These are phyloP conservation scores for Lagodon rhomboides DNA, from an alignment of 2,797 vertebrate species.

Conservation along the genomic window DNA sequence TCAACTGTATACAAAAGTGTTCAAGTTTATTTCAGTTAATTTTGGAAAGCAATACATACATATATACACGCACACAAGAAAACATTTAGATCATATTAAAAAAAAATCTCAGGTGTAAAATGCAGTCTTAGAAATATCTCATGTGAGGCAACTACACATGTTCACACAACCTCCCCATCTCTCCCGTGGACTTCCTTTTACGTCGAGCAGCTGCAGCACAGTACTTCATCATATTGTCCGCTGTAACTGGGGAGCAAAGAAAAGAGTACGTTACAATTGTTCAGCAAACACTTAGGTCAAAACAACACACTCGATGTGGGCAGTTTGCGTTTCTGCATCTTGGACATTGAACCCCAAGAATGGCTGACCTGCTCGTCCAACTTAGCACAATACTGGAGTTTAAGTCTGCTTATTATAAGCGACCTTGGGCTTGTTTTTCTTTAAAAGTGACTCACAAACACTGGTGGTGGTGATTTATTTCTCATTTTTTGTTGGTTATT, in stretches of 20 bases:
- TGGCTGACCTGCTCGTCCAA: background rate
- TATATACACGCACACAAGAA: constrained; percentile 49
- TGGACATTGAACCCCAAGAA: background rate
- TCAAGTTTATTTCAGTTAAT: constrained; percentile 83
- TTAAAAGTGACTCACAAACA: no score
- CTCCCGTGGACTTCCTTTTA: constrained; percentile 56
- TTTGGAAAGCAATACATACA: constrained; percentile 60
- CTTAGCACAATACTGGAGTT: no score
- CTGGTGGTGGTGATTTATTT: no score
- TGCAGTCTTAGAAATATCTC: constrained; percentile 58
- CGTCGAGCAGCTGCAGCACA: constrained; percentile 84
- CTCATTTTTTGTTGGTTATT: no score
- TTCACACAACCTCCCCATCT: constrained; percentile 33
- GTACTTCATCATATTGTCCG: constrained; percentile 83
- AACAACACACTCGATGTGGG: no score
- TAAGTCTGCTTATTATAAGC: no score
- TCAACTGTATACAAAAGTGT: constrained; percentile 45
- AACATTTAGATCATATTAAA: constrained; percentile 50
- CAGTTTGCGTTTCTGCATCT: background rate
- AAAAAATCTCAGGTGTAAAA: constrained; percentile 67
- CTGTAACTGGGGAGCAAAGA: constrained; percentile 82
- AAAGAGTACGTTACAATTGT: background rate
- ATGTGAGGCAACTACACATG: constrained; percentile 29
- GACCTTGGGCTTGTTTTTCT: no score
- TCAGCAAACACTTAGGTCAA: no score